Evolutionary conservation across 2,113 vertebrate genomes (phyloP), one percentile per base, ranked within the genome.

Genomic region (Phyllopteryx taeniolatus): DNA sequence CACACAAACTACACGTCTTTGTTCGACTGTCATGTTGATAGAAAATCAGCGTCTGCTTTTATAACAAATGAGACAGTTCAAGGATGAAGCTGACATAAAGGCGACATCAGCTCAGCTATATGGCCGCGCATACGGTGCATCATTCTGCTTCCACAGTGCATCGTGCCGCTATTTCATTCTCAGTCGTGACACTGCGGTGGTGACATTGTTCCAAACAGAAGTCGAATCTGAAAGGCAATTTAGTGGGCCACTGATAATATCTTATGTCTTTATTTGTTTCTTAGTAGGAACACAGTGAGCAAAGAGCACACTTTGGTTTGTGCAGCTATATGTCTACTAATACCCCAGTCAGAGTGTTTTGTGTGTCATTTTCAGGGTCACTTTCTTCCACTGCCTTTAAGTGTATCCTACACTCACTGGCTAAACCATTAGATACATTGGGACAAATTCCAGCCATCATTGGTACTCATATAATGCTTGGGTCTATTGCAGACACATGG

Each of bases 81-180:
- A 77, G 73, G 69, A 81, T 70, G 78, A 74, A 71, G 35, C 33
- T 54, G 31, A 69, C 31, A 67, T 73, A 73, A 77, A 71, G 79
- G 44, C 53, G 68, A 59, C 63, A 17, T 31, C 54, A 53, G 63
- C 46, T 74, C 67, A 71, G 64, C 56, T 68, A 46, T 74, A 39
- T 44, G 49, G 35, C 63, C 59, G 44, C 71, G 12, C 20, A 73
- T 61, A 57, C 44, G 59, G 20, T 31, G 17, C 56, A 17, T 77
- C 61, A 72, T 75, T 78, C 72, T 75, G 46, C 71, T 14, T 79
- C 39, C 39, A 60, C 51, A 43, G 15, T 27, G 22, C 46, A 68
- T 3, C 70, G 54, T 59, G 22, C 57, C 59, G 67, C 75, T 59
- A 80, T 75, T 79, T 76, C 71, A 70, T 72, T 64, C 54, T 57